Evolutionary conservation across 2,797 vertebrate genomes (phyloP).

Genomic region (Sylvilagus floridanus): DNA sequence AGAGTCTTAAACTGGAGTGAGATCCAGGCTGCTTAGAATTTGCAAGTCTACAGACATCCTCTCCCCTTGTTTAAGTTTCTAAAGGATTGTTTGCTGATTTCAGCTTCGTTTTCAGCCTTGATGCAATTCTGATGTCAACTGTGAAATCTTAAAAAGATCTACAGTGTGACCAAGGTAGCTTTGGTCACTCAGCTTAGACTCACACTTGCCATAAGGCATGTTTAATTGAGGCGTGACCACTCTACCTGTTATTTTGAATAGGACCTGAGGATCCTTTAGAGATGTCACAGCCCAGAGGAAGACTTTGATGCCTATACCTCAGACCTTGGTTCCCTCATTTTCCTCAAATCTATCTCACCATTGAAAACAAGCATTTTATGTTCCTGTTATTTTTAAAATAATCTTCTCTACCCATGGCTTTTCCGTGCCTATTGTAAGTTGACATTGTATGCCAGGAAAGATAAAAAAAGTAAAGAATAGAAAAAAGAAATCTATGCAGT

Average conservation of each 20-base stretch:
- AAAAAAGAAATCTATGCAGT: background rate
- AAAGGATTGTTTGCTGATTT: background rate
- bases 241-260: slow-evolving; percentile 12
- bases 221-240: background rate
- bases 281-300: background rate
- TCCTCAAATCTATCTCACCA: background rate
- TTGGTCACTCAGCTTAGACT: background rate
- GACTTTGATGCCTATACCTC: background rate
- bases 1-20: background rate
- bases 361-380: background rate
- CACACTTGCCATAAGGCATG: background rate
- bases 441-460: background rate
- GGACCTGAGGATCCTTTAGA: slow-evolving; percentile 7
- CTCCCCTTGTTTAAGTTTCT: background rate
- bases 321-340: slow-evolving; percentile 6
- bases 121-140: background rate
- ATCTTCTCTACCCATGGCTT: background rate
- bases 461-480: slow-evolving; percentile 44
- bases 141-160: slow-evolving; percentile 41
- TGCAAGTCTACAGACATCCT: background rate
- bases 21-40: slow-evolving; percentile 11
- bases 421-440: background rate
- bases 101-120: background rate
- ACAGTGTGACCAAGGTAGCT: background rate
- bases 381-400: slow-evolving; percentile 44